Evolutionary conservation across 2,797 vertebrate genomes (phyloP).

Genomic region (Mallotus villosus): DNA sequence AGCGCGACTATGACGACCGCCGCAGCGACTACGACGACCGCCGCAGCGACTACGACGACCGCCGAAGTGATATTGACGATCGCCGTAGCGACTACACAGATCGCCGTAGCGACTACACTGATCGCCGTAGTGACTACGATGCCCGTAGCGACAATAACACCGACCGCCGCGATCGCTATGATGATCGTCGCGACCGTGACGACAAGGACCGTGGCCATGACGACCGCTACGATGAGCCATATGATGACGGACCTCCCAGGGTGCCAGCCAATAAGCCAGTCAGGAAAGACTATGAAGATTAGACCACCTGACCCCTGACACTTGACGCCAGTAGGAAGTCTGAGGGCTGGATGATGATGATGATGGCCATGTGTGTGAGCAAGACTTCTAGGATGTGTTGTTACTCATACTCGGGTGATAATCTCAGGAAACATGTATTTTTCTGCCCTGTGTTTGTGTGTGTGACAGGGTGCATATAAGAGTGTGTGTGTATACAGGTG

Average conservation of each 20-base stretch:
- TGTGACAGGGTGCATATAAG: not conserved
- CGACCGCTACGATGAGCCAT: conserved; percentile 43
- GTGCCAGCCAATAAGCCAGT: conserved; percentile 56
- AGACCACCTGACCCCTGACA: not conserved
- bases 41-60: conserved; percentile 14
- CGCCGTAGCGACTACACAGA: not conserved
- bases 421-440: not conserved
- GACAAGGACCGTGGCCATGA: conserved; percentile 20
- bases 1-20: conserved; percentile 19
- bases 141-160: conserved; percentile 21
- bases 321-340: not conserved
- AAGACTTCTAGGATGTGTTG: not conserved
- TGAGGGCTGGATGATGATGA: not conserved
- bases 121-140: conserved; percentile 15
- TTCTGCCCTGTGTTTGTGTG: not conserved
- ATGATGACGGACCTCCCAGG: conserved; percentile 45
- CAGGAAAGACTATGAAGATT: conserved; percentile 38
- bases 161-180: conserved; percentile 1
- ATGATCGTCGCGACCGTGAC: conserved; percentile 25
- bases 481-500: not conserved
- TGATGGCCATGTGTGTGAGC: not conserved
- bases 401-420: not conserved
- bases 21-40: conserved; percentile 20
- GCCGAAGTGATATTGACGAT: conserved; percentile 39
- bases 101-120: not conserved